Conservation (phyloP, 2,797 vertebrate genomes). For the Eleutherodactylus coqui region DNA sequence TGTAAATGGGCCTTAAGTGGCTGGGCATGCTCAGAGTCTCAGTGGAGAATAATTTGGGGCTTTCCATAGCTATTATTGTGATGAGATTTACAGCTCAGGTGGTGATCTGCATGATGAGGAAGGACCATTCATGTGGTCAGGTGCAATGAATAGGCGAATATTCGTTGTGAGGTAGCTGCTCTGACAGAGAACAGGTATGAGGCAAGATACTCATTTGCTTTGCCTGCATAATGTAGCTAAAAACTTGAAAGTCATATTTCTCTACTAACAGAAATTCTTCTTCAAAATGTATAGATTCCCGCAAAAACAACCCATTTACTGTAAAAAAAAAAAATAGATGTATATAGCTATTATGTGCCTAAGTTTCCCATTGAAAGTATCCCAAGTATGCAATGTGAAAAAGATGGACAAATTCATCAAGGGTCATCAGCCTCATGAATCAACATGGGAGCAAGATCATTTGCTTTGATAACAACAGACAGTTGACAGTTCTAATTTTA, state of each 20-base stretch:
- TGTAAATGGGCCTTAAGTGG: no score
- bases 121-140: no score
- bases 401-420: constrained; percentile 30
- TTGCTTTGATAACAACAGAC: constrained; percentile 41
- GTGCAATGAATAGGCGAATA: no score
- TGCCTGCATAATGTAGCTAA: not conserved
- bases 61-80: no score
- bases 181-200: no score
- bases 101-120: no score
- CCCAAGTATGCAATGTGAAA: constrained; percentile 52
- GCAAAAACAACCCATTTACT: constrained; percentile 3
- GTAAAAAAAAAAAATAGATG: not conserved
- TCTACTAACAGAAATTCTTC: not conserved
- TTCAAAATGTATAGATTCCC: not conserved
- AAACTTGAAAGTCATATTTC: not conserved
- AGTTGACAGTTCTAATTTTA: constrained; percentile 39
- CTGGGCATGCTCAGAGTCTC: no score
- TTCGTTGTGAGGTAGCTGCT: no score
- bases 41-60: no score
- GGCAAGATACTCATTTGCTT: not conserved
- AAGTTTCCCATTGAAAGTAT: constrained; percentile 58
- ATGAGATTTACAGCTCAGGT: no score
- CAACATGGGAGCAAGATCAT: constrained; percentile 47
- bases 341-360: not conserved
- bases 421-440: constrained; percentile 37